phyloP scores from a whole-genome alignment of 2,113 vertebrate genomes.

The Ibidorhyncha struthersii region DNA sequence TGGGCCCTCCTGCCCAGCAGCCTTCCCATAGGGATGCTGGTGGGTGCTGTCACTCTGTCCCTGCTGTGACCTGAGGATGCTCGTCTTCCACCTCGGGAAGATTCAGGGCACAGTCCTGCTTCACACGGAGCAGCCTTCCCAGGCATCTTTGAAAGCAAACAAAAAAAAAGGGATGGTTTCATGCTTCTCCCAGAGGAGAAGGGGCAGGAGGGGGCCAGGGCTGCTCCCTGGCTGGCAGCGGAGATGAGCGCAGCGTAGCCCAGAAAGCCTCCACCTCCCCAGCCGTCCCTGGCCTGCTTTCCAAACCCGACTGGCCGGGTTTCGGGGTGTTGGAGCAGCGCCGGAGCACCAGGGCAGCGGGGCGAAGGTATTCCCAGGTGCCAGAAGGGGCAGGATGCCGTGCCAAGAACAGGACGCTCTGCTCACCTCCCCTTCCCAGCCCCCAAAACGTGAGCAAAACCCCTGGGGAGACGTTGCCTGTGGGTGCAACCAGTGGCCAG shows the following conservation, averaged over 20 bases:
- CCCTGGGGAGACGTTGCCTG: background rate
- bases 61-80: background rate
- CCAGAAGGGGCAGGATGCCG: fast-evolving
- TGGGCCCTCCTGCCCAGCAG: background rate
- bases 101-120: background rate
- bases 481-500: background rate
- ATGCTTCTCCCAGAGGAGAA: background rate
- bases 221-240: background rate
- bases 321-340: background rate
- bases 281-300: background rate
- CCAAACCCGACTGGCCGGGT: fast-evolving
- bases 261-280: background rate
- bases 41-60: background rate
- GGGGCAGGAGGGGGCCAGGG: background rate
- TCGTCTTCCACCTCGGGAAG: background rate
- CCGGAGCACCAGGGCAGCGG: background rate
- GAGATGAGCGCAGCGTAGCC: background rate
- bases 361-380: background rate
- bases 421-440: background rate
- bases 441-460: fast-evolving
- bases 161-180: background rate
- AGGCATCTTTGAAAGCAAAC: background rate
- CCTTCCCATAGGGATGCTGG: background rate
- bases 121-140: fast-evolving
- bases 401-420: background rate